Percentiles rank a stretch among this genome's conserved stretches.
Conservation (phyloP, 2,797 vertebrate genomes). For the Sciaenops ocellatus region DNA sequence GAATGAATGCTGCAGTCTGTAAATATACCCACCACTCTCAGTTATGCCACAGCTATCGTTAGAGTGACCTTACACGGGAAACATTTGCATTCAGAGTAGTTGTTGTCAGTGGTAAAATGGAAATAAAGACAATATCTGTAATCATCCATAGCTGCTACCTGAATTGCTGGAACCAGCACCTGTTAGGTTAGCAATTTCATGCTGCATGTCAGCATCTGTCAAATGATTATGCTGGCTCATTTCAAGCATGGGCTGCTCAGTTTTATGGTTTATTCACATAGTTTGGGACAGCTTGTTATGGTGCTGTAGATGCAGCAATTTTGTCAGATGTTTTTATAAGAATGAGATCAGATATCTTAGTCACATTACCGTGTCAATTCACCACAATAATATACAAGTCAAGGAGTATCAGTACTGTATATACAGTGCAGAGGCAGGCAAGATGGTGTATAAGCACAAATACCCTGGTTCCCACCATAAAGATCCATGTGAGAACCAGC, state of each 20-base stretch:
- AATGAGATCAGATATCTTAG: constrained; percentile 1
- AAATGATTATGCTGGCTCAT: constrained; percentile 17
- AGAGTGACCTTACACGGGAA: constrained; percentile 19
- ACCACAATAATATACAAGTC: background rate
- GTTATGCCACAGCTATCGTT: background rate
- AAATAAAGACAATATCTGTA: background rate
- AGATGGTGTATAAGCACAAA: background rate
- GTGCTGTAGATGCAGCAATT: background rate
- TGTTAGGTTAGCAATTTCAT: constrained; percentile 20
- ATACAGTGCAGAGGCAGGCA: background rate
- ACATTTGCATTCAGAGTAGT: constrained; percentile 16
- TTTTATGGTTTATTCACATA: constrained; percentile 19
- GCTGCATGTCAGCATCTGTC: constrained; percentile 6
- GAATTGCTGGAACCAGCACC: background rate
- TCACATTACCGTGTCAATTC: background rate
- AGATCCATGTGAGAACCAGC: no score
- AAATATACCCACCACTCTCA: constrained; percentile 2
- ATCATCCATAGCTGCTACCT: constrained; percentile 2
- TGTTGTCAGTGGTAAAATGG: background rate
- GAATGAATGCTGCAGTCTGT: constrained; percentile 27
- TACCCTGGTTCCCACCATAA: background rate
- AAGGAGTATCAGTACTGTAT: background rate
- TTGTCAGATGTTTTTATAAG: background rate
- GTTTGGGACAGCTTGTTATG: background rate
- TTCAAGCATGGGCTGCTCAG: background rate